A percentile compares a stretch with the other conserved stretches of the same genome.
Conservation (phyloP, 2,888 invertebrate genomes). For the Apodemia mormo region DNA sequence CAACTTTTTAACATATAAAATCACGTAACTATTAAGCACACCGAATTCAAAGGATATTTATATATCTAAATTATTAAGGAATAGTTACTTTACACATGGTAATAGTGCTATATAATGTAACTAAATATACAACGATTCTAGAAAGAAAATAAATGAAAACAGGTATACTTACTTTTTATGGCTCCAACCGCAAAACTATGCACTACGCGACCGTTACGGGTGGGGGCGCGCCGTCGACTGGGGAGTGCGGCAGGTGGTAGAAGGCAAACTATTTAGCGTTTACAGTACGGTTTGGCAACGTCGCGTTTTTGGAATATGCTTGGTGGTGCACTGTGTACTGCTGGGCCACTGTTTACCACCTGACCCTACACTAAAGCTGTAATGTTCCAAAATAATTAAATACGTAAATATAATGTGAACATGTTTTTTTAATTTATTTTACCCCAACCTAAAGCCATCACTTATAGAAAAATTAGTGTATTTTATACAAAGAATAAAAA, state of each 20-base stretch:
- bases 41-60: background rate
- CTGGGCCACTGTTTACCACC: conserved; percentile 1
- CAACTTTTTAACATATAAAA: background rate
- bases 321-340: background rate
- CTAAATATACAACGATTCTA: background rate
- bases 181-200: background rate
- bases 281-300: background rate
- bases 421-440: no score
- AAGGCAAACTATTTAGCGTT: background rate
- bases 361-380: background rate
- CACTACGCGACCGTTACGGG: background rate
- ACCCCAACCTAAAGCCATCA: no score
- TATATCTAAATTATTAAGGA: background rate
- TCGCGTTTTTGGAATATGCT: background rate
- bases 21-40: background rate
- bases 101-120: background rate
- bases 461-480: no score
- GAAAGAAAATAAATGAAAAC: background rate
- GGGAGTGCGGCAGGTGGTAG: background rate
- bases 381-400: no score
- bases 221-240: conserved; percentile 4
- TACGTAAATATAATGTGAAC: no score
- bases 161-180: no score
- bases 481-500: no score
- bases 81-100: background rate